Conservation (phyloP, 2,797 vertebrate species). For the Caiman crocodilus region DNA sequence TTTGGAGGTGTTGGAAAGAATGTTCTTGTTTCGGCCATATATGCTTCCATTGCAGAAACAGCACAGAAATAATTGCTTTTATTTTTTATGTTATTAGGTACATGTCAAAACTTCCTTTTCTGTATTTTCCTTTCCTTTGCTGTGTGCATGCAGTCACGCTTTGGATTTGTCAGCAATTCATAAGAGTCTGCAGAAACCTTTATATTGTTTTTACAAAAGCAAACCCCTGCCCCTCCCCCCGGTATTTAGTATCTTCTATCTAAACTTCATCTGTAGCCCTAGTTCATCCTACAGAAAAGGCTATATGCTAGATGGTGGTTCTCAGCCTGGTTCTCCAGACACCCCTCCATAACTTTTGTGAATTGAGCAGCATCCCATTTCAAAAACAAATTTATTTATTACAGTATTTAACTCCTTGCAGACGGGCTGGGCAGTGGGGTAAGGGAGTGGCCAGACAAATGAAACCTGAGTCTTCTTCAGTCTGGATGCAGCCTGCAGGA, state of each 20-base stretch:
- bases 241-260: neutral
- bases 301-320: too few relatives aligned
- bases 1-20: neutral
- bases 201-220: neutral
- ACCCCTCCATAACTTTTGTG: too few relatives aligned
- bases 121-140: neutral
- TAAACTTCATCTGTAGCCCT: neutral
- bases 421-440: too few relatives aligned
- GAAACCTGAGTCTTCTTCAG: too few relatives aligned
- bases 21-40: neutral
- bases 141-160: neutral
- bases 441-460: too few relatives aligned
- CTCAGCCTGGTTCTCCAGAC: too few relatives aligned
- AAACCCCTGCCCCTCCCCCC: neutral
- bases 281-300: neutral
- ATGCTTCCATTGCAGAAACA: neutral
- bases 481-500: too few relatives aligned
- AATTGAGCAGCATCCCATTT: too few relatives aligned
- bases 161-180: neutral
- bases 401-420: too few relatives aligned
- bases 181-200: neutral
- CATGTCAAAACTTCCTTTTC: constrained; percentile 14
- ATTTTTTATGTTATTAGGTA: neutral
- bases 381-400: too few relatives aligned
- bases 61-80: neutral